Evolutionary conservation across 2,888 invertebrate genomes (phyloP), one percentile per base, ranked within the genome.

Genomic region (Callimorpha dominula): DNA sequence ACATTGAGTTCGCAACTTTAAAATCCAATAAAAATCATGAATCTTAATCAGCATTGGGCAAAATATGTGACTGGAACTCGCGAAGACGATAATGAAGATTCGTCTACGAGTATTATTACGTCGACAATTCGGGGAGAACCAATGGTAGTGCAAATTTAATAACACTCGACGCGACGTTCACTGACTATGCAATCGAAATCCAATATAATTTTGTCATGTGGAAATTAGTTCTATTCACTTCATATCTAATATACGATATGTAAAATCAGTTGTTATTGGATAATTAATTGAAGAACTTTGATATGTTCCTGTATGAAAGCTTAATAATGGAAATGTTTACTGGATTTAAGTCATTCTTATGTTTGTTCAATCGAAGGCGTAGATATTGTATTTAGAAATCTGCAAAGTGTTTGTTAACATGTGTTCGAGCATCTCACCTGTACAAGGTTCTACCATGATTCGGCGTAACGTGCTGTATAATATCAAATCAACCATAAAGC

Each of bases 161-260:
- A 78, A 75, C 71, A 76, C 65, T 60, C 17, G 63, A 72, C 65
- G 73, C 72, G 71, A 75, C 31, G 66, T 65, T 20, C 72, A 62
- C 77, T 78, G 72, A 78, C 78, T 78, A 49, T 78, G 77, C 80
- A 78, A 78, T 79, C 46, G 68, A 73, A 82, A 80, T 75, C 74
- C 76, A 85, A 86, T 84, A 79, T 82, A 75, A 77, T 78, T 79
- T 69, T 54, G 66, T 73, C 72, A 69, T 73, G 66, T 77, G 73
- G 68, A 82, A 80, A 81, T 79, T 77, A 70, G 74, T 71, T 78
- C 78, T 74, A 79, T 82, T 77, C 66, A 78, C 72, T 78, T 77
- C 62, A 76, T 60, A 68, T 67, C 73, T 68, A 52, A 52, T 65
- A 70, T 65, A 70, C 42, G 57, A 9, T 70, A 49, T 72, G 71